phyloP scores from a whole-genome alignment of 2,113 vertebrate species.

The Nettapus auritus region DNA sequence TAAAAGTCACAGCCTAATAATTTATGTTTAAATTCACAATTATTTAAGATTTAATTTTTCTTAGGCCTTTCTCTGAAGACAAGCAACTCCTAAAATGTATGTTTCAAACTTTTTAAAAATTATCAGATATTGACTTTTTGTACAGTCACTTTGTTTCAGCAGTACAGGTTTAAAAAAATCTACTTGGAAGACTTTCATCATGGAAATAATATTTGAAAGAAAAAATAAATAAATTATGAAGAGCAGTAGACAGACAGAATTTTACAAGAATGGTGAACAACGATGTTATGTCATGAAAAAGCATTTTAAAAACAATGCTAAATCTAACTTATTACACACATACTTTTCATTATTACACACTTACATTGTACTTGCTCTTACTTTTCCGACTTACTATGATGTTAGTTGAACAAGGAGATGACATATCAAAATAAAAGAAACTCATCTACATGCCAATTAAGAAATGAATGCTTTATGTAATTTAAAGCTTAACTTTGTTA shows the following conservation, averaged over 20 bases:
- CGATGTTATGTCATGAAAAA: not conserved
- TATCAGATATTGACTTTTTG: not conserved
- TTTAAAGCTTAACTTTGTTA: not conserved
- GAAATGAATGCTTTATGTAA: not conserved
- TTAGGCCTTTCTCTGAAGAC: not conserved
- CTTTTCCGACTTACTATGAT: not conserved
- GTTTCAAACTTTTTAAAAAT: not conserved
- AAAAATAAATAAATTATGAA: not conserved
- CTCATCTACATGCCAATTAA: not conserved
- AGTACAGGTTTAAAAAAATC: not conserved
- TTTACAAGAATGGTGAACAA: not conserved
- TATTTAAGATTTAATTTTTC: not conserved
- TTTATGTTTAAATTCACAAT: not conserved
- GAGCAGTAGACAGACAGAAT: not conserved
- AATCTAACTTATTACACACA: not conserved
- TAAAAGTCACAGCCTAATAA: not conserved
- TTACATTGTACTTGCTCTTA: not conserved
- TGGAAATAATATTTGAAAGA: not conserved
- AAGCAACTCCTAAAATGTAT: not conserved
- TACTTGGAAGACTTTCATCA: not conserved
- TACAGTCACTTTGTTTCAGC: not conserved
- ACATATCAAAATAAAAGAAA: not conserved
- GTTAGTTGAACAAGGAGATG: not conserved
- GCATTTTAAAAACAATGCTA: not conserved
- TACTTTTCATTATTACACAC: no score